Evolutionary conservation across 35 echinoderm and acorn worm species (phyloP).

Genomic region (Diadema setosum): DNA sequence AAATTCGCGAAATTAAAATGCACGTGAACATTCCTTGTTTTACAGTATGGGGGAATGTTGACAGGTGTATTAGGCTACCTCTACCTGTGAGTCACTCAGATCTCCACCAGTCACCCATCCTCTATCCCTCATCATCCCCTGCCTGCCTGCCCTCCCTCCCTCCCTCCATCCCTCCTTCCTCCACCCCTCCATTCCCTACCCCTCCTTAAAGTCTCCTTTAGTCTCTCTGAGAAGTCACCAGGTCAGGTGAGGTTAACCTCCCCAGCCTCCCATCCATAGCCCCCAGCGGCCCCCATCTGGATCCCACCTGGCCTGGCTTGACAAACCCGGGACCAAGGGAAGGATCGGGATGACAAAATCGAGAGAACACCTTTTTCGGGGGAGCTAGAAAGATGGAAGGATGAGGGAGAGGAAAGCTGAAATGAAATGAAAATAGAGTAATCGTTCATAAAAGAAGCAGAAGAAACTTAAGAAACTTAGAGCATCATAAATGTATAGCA

Average conservation of each 20-base stretch:
- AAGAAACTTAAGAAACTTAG: too few species aligned
- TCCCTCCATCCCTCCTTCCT: background rate
- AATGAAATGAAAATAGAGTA: too few species aligned
- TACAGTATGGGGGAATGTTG: too few species aligned
- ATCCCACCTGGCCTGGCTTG: background rate
- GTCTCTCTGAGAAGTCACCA: background rate
- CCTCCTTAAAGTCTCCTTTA: background rate
- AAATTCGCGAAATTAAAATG: too few species aligned
- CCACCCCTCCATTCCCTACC: background rate
- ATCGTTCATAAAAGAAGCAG: too few species aligned
- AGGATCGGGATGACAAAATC: too few species aligned
- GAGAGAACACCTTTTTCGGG: too few species aligned
- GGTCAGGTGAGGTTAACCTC: conserved; percentile 9
- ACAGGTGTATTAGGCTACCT: background rate
- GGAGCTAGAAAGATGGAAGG: too few species aligned
- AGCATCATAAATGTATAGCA: too few species aligned
- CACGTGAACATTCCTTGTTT: too few species aligned
- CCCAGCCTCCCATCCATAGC: background rate
- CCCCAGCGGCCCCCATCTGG: background rate
- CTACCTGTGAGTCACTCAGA: background rate
- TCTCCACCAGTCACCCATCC: background rate
- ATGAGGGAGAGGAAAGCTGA: too few species aligned
- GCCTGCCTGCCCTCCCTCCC: background rate
- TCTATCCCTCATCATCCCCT: background rate
- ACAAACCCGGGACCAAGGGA: too few species aligned